These are phyloP conservation scores for Silurus aristotelis DNA, from an alignment of 2,797 vertebrate species.

Conservation along the genomic window DNA sequence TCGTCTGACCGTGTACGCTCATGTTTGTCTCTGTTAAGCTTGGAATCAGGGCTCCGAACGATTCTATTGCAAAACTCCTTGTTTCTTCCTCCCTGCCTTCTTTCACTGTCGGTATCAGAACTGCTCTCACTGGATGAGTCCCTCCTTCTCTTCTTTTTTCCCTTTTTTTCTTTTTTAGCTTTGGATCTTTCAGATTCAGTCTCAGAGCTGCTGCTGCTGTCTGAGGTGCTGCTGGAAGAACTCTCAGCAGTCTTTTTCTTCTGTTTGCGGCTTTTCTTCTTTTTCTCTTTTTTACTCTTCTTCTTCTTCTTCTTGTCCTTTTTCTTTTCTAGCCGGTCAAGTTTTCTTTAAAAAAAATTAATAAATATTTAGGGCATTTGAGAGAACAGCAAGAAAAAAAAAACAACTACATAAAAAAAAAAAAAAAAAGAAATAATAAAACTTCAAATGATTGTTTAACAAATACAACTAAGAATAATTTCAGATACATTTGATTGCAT, in stretches of 20 bases:
- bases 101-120: slow-evolving; percentile 73
- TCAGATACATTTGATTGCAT: neutral
- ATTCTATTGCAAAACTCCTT: slow-evolving; percentile 72
- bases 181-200: slow-evolving; percentile 56
- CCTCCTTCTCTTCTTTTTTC: slow-evolving; percentile 77
- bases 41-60: slow-evolving; percentile 67
- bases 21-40: slow-evolving; percentile 65
- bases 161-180: slow-evolving; percentile 70
- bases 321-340: slow-evolving; percentile 91
- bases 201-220: slow-evolving; percentile 71
- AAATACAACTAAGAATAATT: neutral
- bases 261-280: slow-evolving; percentile 80
- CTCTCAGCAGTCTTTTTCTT: slow-evolving; percentile 73
- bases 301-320: slow-evolving; percentile 82
- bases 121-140: slow-evolving; percentile 77
- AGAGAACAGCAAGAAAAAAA: neutral
- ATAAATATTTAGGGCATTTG: neutral
- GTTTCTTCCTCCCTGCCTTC: slow-evolving; percentile 73
- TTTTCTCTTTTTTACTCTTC: slow-evolving; percentile 77
- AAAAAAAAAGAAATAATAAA: neutral
- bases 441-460: neutral
- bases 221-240: slow-evolving; percentile 70
- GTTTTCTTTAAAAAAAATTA: slow-evolving; percentile 79
- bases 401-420: neutral
- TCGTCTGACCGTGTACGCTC: slow-evolving; percentile 46